Evolutionary conservation across 2,888 invertebrate genomes (phyloP), one percentile per base, ranked within the genome.

Genomic region (Zaprionus lineosus): DNA sequence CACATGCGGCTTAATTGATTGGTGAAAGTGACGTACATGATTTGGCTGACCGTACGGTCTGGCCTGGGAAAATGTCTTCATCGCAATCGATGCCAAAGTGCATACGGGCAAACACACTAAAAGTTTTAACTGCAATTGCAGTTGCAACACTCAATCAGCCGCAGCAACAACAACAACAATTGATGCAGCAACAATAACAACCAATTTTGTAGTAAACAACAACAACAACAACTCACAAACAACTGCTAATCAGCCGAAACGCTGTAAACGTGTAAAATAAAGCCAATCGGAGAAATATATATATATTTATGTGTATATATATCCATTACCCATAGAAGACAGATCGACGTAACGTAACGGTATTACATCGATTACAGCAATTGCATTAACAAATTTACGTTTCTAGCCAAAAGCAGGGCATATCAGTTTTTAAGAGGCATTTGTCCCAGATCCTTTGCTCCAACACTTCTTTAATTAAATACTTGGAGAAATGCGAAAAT

Each of bases 1-100:
- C 36, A 63, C 36, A 62, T 77, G 74, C 46, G 39, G 77, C 64
- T 81, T 81, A 78, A 78, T 84, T 78, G 78, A 84, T 84, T 84
- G 78, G 78, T 71, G 78, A 78, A 78, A 78, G 78, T 78, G 64
- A 84, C 63, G 70, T 68, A 73, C 74, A 68, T 63, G 68, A 58
- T 61, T 67, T 48, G 56, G 56, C 79, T 57, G 65, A 44, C 46
- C 73, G 61, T 55, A 71, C 19, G 43, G 43, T 46, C 53, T 46
- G 39, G 51, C 53, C 61, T 77, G 77, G 76, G 84, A 77, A 77
- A 83, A 79, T 83, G 66, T 79, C 73, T 77, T 66, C 66, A 77
- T 79, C 37, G 53, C n/a, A 34, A 33, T 21, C 14, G 37, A 26
- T 68, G 72, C 55, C 75, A 78, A 67, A 75, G 72, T 59, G 60